Evolutionary conservation across 1,140 invertebrate species (phyloP), one percentile per base, ranked within the genome.

Genomic region (Doryteuthis pealeii): DNA sequence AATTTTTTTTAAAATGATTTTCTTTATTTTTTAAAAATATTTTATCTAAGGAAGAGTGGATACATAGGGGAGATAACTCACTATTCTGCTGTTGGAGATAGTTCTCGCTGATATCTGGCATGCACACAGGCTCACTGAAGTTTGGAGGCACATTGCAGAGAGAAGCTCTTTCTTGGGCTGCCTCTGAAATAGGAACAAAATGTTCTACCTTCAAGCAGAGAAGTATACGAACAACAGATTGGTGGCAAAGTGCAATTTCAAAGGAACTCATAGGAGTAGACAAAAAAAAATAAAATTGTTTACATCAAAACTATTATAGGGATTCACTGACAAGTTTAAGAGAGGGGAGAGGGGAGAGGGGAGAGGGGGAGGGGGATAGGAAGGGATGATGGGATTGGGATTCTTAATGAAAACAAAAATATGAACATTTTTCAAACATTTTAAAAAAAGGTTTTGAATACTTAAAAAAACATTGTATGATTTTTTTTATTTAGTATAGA

Each of bases 41-140:
- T 28, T 58, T 58, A 58, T 58, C 54, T 58, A 18, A 5, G 3
- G 10, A 58, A 58, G 54, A 58, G 54, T 58, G 54, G 54, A 58
- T 58, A 18, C 18, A 58, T 58, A 58, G 54, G 54, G 54, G 54
- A 58, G 26, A 28, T 18, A 58, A 58, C 54, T 58, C 54, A 58
- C 54, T 26, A 58, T 58, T 67, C 58, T 78, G 77, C 43, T 76
- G 77, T 49, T 71, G 66, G 40, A 71, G 70, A 67, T 78, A 77
- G 54, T 77, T 74, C 31, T 82, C 82, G 32, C 78, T 79, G 71
- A 83, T 81, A 85, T 95, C 93, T 76, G 93, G 93, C 81, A 94
- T 92, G 79, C 93, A 94, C 80, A 93, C 91, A 76, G 92, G 91
- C 81, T 94, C 93, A 89, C 93, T 94, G 81, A 93, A 90, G 85